Conservation (phyloP, 2,113 vertebrate species). For the Gymnocephalus cernua region DNA sequence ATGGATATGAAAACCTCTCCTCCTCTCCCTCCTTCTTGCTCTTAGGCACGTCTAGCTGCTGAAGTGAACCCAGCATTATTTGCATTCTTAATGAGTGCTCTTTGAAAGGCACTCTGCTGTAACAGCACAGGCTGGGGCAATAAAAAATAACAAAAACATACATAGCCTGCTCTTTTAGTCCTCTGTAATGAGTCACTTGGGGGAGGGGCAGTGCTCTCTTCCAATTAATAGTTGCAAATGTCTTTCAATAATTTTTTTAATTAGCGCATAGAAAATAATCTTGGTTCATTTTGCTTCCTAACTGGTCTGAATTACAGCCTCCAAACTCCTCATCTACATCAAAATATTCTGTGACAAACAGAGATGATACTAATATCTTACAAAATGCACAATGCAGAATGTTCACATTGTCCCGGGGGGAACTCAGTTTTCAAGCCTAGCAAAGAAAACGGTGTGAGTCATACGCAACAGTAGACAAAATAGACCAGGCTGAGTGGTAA, state of each 20-base stretch:
- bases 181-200: slow-evolving; percentile 14
- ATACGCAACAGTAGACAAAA: slow-evolving; percentile 29
- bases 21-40: slow-evolving; percentile 1
- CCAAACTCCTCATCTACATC: slow-evolving; percentile 11
- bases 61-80: slow-evolving; percentile 60
- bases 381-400: slow-evolving; percentile 36
- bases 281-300: not conserved
- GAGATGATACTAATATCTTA: not conserved
- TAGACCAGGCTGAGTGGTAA: slow-evolving; percentile 28
- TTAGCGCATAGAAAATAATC: not conserved
- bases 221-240: slow-evolving; percentile 8
- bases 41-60: slow-evolving; percentile 33
- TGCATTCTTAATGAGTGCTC: slow-evolving; percentile 69
- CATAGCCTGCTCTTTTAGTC: slow-evolving; percentile 9
- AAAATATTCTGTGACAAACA: slow-evolving; percentile 14
- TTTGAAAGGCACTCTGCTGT: slow-evolving; percentile 56
- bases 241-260: slow-evolving; percentile 9
- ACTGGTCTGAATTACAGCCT: slow-evolving; percentile 8
- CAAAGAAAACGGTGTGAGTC: slow-evolving; percentile 44
- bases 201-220: slow-evolving; percentile 9
- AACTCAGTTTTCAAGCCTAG: slow-evolving; percentile 25
- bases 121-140: slow-evolving; percentile 43
- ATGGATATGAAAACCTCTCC: slow-evolving; percentile 12
- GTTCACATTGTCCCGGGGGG: slow-evolving; percentile 34
- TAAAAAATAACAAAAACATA: slow-evolving; percentile 35